Base-by-base conservation (phyloP, 2,113 vertebrate genomes). In the Grantiella picta region DNA sequence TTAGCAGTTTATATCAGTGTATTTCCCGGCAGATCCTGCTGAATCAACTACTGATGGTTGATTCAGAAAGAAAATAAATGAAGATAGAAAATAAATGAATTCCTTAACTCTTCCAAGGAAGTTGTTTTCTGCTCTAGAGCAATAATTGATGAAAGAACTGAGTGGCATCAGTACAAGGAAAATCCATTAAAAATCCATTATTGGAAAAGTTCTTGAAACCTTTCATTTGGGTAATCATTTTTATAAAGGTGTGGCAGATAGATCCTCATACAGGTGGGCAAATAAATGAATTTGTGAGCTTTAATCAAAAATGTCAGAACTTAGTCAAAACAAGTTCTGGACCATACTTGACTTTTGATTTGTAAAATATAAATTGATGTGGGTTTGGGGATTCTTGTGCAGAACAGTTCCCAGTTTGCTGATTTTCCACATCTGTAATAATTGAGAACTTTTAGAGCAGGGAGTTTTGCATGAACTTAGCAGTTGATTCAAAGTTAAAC, bases 401-500 rank as follows among this genome's bases (percentile, higher is more conserved):
- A 65, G 38, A 73, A 31, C 24, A 68, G 22, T 75, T 82, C 85
- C 75, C 7, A 29, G 0, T 60, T 50, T 72, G 59, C 40, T 86
- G 75, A 1, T 19, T 92, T 31, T 11, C 10, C 36, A 12, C 36
- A 2, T 10, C 44, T 35, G 1, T 31, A 33, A 52, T 33, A 42
- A 87, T n/a, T 4, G 42, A 90, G 78, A 19, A 15, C 40, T 94
- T 91, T 61, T 33, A 33, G 65, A 35, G 36, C 25, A 59, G 60
- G 31, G 11, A 20, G 61, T 56, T 96, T 81, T 80, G 47, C 69
- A 22, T 42, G 61, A 86, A 75, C 5, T 83, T 57, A 57, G 49
- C 45, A 63, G 65, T 11, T 85, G 52, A 82, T 89, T 89, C 64
- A 66, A 91, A 94, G 69, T 94, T 92, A 95, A 95, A 84, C 61